Percentiles rank a stretch among this genome's conserved stretches.
These are phyloP conservation scores for Ammodytes marinus DNA, from an alignment of 2,113 vertebrate species.

Conservation along the genomic window DNA sequence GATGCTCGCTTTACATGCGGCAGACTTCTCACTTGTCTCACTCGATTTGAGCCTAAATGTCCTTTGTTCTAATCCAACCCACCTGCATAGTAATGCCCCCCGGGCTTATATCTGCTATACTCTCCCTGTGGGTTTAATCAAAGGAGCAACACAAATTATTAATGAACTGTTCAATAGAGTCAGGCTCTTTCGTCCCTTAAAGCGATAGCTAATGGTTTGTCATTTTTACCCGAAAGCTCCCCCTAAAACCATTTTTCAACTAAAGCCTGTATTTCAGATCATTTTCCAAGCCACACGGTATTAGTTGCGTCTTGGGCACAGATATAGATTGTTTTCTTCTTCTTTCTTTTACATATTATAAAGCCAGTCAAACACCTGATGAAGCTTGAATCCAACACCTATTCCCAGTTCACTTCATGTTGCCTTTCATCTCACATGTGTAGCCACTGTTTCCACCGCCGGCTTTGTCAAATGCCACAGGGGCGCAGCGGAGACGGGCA, in stretches of 20 bases:
- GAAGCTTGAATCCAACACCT: constrained; percentile 78
- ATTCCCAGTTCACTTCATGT: constrained; percentile 75
- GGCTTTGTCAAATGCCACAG: constrained; percentile 67
- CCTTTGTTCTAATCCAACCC: constrained; percentile 53
- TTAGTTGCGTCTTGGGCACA: constrained; percentile 48
- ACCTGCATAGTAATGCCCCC: constrained; percentile 41
- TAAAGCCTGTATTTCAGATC: constrained; percentile 58
- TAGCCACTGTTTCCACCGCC: constrained; percentile 40
- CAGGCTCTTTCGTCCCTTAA: constrained; percentile 57
- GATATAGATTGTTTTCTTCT: constrained; percentile 9
- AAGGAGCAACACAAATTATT: constrained; percentile 53
- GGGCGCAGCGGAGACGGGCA: constrained; percentile 49
- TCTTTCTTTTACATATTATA: constrained; percentile 67
- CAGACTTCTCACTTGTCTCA: constrained; percentile 18
- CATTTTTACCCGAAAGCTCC: constrained; percentile 61
- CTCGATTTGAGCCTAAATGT: constrained; percentile 35
- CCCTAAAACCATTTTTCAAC: constrained; percentile 43
- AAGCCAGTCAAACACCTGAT: constrained; percentile 83
- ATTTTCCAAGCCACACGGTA: constrained; percentile 52
- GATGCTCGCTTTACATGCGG: constrained; percentile 4
- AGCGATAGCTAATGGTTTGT: constrained; percentile 66
- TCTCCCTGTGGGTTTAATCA: constrained; percentile 58
- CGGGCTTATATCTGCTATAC: constrained; percentile 44
- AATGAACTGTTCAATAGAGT: constrained; percentile 74
- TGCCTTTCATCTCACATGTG: constrained; percentile 69